Base-by-base conservation (phyloP, 2,113 vertebrate genomes). In the Laticauda laticaudata region DNA sequence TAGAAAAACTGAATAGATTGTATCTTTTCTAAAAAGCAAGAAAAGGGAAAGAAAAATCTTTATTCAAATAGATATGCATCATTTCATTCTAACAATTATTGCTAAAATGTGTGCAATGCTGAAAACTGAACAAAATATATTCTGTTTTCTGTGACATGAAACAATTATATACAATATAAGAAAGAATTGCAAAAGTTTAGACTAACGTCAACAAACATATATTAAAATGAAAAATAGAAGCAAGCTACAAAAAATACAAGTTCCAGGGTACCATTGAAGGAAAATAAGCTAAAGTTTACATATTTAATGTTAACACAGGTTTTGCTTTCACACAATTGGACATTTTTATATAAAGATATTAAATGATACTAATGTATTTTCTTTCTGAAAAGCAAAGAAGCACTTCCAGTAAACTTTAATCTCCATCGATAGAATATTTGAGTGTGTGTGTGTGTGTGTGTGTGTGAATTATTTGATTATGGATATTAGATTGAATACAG, bases 11-110 rank as follows among this genome's bases (percentile, higher is more conserved):
- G 26, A 93, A 23, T n/a, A 93, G 29, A 64, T 92, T 23, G 48
- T 18, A 34, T 91, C 11, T 81, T 92, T 86, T 21, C 75, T 88
- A 92, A 86, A 92, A 88, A 61, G 12, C 26, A 53, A 90, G 39
- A 95, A 0, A 0, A 95, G 53, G 91, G 94, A 53, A 4, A 93
- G 51, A 43, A 11, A 54, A 43, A 11, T 5, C 21, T 29, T 86
- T 88, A 39, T 88, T 88, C 64, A 81, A 18, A 92, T 81, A 85
- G 3, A 7, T 23, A 94, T 92, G 87, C 54, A 92, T 45, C 51
- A 5, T 88, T 96, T 45, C 3, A 43, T 94, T 91, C 94, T 4
- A 8, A 93, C 29, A 51, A 1, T 69, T 29, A 91, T 45, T 91
- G 93, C 0, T 8, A 89, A 93, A 92, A 91, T 87, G 1, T 1